Evolutionary conservation across 2,888 invertebrate genomes (phyloP), one percentile per base, ranked within the genome.

Genomic region (Sphaerophoria taeniata): DNA sequence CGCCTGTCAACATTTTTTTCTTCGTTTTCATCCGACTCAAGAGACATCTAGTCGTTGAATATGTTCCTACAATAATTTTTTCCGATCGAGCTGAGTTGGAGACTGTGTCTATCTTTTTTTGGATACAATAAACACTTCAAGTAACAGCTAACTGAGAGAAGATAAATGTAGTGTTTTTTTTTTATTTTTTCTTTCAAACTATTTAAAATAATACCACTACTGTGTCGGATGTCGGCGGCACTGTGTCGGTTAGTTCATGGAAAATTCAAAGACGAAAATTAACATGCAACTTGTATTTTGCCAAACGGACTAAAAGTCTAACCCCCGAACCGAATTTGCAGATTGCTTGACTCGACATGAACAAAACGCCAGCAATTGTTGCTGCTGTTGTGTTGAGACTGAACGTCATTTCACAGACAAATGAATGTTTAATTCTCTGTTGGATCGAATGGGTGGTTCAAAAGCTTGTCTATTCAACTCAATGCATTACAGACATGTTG

Each of bases 251-350:
- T 45, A 14, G 80, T 49, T 75, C 47, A 81, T 76, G 51, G 76
- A 71, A 70, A 76, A 78, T 73, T 77, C 82, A 77, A 61, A 82
- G 72, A 69, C 75, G 55, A 43, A 80, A 84, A 80, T 85, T 80
- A 85, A 80, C 84, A 80, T 85, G 84, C 84, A 80, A 80, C 84
- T 85, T 85, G 84, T 80, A 80, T 72, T 71, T 33, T 36, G 43
- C 69, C 65, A 61, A 84, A 75, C 80, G 80, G 84, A 63, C 81
- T 81, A 85, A 85, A 85, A 81, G 73, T 73, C 70, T 63, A 76
- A 85, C 81, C 81, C 81, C 63, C 85, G 60, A 84, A 80, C 75
- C 33, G 56, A 16, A 55, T 63, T 7, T 47, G 9, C 34, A 58
- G 56, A 45, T 63, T 47, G 16, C 12, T n/a, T n/a, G n/a, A 14